These are phyloP conservation scores for Eristalis arbustorum DNA, from an alignment of 2,888 invertebrate species.

Conservation along the genomic window DNA sequence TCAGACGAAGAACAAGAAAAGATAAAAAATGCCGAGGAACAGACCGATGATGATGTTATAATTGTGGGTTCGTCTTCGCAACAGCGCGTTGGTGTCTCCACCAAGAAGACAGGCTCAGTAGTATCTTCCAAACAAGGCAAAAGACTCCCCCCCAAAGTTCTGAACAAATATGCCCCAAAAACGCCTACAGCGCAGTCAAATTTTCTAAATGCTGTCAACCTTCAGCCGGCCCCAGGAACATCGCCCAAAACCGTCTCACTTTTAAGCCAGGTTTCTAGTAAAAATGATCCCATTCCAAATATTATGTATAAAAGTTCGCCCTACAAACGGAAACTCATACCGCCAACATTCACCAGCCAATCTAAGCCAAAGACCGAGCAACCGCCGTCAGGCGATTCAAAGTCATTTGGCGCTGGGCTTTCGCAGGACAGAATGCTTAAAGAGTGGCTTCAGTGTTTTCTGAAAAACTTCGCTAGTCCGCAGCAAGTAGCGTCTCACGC, in stretches of 20 bases:
- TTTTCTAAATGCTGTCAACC: constrained; percentile 73
- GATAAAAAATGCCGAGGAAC: background rate
- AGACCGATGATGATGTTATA: constrained; percentile 54
- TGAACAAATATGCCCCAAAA: constrained; percentile 6
- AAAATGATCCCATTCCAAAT: constrained; percentile 74
- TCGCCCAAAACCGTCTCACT: constrained; percentile 71
- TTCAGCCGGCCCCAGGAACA: constrained; percentile 69
- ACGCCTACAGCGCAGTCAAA: constrained; percentile 72
- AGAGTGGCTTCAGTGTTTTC: constrained; percentile 74
- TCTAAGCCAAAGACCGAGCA: background rate
- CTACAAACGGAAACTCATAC: constrained; percentile 30
- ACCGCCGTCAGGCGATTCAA: constrained; percentile 31
- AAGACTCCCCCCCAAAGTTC: background rate
- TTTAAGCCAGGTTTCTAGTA: constrained; percentile 72
- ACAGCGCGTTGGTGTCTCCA: background rate
- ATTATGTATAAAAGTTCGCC: constrained; percentile 74
- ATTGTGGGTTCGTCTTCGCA: constrained; percentile 54
- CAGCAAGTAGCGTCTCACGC: constrained; percentile 72
- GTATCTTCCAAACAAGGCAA: background rate
- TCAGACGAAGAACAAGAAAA: constrained; percentile 43
- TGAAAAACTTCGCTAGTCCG: constrained; percentile 73
- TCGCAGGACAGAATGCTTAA: constrained; percentile 41
- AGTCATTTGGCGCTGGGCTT: constrained; percentile 3
- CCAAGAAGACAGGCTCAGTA: constrained; percentile 4
- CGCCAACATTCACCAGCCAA: constrained; percentile 6